These are phyloP conservation scores for Heliconius melpomene DNA, from an alignment of 1,140 invertebrate species.

Conservation along the genomic window DNA sequence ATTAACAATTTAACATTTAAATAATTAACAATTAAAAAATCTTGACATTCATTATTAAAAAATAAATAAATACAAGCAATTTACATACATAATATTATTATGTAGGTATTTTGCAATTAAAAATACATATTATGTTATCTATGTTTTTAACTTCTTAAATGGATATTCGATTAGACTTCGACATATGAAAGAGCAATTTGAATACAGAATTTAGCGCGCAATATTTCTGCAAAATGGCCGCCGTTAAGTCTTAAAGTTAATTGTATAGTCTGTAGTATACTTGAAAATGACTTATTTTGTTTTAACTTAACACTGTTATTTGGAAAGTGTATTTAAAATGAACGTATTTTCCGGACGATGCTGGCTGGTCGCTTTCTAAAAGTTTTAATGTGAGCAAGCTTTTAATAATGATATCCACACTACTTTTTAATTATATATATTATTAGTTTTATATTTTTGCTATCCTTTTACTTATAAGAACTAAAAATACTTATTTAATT, in stretches of 20 bases:
- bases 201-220: constrained; percentile 31
- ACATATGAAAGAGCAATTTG: constrained; percentile 34
- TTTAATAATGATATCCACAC: not conserved
- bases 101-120: not conserved
- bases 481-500: too few species aligned
- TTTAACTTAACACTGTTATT: constrained; percentile 11
- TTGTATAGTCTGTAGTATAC: constrained; percentile 25
- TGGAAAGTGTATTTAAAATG: not conserved
- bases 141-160: constrained; percentile 5
- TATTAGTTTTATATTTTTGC: not conserved
- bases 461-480: too few species aligned
- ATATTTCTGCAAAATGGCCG: constrained; percentile 38
- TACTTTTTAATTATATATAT: not conserved
- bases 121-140: constrained; percentile 1
- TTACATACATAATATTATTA: not conserved
- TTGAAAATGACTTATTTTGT: not conserved
- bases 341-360: not conserved
- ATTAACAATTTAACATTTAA: not conserved
- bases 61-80: not conserved
- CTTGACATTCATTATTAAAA: not conserved
- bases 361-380: not conserved
- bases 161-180: constrained; percentile 27
- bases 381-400: not conserved
- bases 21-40: not conserved
- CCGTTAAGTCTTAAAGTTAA: constrained; percentile 44